Conservation (phyloP, 2,113 vertebrate species). For the Ictalurus furcatus region DNA sequence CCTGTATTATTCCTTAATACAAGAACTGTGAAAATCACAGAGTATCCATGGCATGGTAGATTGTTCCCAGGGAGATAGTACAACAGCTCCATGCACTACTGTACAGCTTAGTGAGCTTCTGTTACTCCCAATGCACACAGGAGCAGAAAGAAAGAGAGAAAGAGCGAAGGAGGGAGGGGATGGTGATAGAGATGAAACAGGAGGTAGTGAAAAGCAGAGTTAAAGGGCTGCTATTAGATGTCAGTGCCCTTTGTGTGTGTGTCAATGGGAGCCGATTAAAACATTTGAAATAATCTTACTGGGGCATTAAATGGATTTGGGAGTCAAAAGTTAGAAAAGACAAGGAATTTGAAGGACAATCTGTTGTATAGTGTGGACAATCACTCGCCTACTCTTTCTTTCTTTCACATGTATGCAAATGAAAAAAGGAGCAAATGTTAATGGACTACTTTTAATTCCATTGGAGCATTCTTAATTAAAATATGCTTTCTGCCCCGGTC, state of each 20-base stretch:
- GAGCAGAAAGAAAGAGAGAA: constrained; percentile 61
- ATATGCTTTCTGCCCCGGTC: not conserved
- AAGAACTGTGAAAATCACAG: constrained; percentile 21
- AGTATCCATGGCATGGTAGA: constrained; percentile 41
- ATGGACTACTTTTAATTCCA: not conserved
- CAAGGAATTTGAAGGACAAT: constrained; percentile 6
- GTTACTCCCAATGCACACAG: constrained; percentile 49
- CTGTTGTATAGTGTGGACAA: not conserved
- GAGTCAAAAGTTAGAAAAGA: constrained; percentile 26
- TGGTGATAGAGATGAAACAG: constrained; percentile 49
- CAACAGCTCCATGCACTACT: constrained; percentile 40
- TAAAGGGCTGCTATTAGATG: constrained; percentile 78
- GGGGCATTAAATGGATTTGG: constrained; percentile 62
- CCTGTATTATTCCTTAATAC: not conserved
- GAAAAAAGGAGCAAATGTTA: not conserved
- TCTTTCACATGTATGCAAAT: not conserved
- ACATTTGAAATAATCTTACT: constrained; percentile 89
- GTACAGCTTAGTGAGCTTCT: constrained; percentile 50
- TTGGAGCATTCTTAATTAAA: constrained; percentile 9
- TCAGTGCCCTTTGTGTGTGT: constrained; percentile 85
- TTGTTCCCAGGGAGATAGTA: constrained; percentile 51
- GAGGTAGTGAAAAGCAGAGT: constrained; percentile 39
- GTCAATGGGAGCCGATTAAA: constrained; percentile 80
- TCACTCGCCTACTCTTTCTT: not conserved
- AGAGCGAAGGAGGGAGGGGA: constrained; percentile 43